A percentile compares a stretch with the other conserved stretches of the same genome.
These are phyloP conservation scores for Cheilosia vernalis DNA, from an alignment of 2,888 invertebrate genomes.

Conservation along the genomic window DNA sequence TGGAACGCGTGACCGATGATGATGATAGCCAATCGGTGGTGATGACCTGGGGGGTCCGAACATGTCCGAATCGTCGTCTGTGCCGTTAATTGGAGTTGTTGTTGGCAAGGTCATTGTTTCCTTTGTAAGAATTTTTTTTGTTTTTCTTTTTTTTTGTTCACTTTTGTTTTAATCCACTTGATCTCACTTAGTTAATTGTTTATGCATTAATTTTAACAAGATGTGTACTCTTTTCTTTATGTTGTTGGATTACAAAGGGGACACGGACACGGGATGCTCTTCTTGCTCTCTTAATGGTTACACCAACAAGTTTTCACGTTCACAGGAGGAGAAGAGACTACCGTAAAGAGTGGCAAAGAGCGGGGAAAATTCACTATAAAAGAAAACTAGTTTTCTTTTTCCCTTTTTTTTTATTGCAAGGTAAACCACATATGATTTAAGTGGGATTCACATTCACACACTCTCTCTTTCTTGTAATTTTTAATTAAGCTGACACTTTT, in stretches of 20 bases:
- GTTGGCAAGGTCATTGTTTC: conserved; percentile 78
- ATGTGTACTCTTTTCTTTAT: conserved; percentile 55
- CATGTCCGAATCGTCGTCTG: conserved; percentile 86
- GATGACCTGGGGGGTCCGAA: conserved; percentile 89
- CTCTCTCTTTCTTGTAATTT: conserved; percentile 64
- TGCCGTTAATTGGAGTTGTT: conserved; percentile 77
- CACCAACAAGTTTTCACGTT: conserved; percentile 30
- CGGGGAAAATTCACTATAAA: conserved; percentile 34
- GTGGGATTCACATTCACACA: conserved; percentile 59
- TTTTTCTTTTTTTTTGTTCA: conserved; percentile 42
- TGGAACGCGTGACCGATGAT: conserved; percentile 88
- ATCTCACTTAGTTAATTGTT: conserved; percentile 57
- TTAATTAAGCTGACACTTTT: conserved; percentile 67
- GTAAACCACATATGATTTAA: conserved; percentile 73
- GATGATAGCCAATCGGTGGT: conserved; percentile 85
- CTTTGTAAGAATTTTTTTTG: conserved; percentile 35
- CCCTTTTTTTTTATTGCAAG: conserved; percentile 53
- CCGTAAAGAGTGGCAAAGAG: conserved; percentile 24
- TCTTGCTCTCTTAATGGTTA: conserved; percentile 13
- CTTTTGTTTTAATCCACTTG: conserved; percentile 51
- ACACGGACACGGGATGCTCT: neutral
- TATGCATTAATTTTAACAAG: conserved; percentile 32
- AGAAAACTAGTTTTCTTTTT: conserved; percentile 59
- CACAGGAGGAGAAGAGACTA: conserved; percentile 10
- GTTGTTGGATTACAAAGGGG: conserved; percentile 45